Evolutionary conservation across 2,888 invertebrate genomes (phyloP), one percentile per base, ranked within the genome.

Genomic region (Dinocampus coccinellae): DNA sequence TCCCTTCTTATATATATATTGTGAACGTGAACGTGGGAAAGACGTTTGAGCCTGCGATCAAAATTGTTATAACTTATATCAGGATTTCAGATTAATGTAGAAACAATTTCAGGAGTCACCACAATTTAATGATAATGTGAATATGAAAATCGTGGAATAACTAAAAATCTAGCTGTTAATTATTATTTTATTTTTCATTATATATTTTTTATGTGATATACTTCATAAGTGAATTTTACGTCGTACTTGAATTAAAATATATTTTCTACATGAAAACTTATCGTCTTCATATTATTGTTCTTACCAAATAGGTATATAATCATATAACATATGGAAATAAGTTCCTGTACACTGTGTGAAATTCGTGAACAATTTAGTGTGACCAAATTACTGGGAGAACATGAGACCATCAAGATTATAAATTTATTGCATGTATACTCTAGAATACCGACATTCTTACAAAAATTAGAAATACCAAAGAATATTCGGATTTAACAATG

Each of bases 11-110:
- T 66, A 62, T 67, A 73, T 64, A 55, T 24, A 58, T 39, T 16
- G 9, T 53, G 13, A n/a, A 65, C 60, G 66, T 62, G 69, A 80
- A 75, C 84, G 84, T 85, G 84, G 84, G 84, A 85, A 85, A 76
- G 74, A 77, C 76, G 73, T 72, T 79, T 77, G 47, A 47, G 81
- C 83, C 81, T 77, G 81, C 80, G 84, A 81, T 84, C 83, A 82
- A 83, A 81, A 81, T 80, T 78, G 77, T 78, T 72, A 75, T 76
- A 70, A 58, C 57, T 42, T 68, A 82, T 85, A 84, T 82, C 83
- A 85, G 84, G 84, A 76, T 77, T 73, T 68, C 82, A 84, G 80
- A 77, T 75, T 57, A 61, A 60, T 47, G 55, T 55, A 78, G 76
- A 75, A 78, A 75, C 70, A 69, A 69, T 53, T 60, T 29, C 24